phyloP scores from a whole-genome alignment of 2,113 vertebrate genomes.

The Ceyx margarethae region DNA sequence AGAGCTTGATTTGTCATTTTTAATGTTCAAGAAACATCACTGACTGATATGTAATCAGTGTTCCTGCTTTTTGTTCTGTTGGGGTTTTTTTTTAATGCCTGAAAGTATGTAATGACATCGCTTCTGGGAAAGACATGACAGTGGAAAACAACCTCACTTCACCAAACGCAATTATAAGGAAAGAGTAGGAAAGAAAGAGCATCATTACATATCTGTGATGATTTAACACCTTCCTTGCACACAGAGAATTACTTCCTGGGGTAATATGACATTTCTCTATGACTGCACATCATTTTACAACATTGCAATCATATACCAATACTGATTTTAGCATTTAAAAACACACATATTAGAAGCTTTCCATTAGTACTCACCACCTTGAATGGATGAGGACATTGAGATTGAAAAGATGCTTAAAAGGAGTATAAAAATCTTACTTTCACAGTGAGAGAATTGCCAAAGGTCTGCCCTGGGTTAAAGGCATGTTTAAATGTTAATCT shows the following conservation, averaged over 20 bases:
- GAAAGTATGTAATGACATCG: slow-evolving; percentile 15
- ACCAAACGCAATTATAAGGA: background rate
- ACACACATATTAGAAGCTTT: background rate
- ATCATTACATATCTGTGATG: background rate
- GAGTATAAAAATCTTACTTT: background rate
- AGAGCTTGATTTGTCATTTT: slow-evolving; percentile 11
- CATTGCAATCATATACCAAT: background rate
- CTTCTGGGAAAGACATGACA: background rate
- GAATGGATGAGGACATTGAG: background rate
- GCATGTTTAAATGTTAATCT: background rate
- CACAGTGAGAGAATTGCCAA: background rate
- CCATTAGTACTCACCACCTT: background rate
- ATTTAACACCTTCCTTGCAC: background rate
- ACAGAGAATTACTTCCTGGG: background rate
- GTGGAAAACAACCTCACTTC: background rate
- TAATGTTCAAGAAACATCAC: background rate
- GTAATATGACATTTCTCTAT: background rate
- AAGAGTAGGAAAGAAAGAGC: background rate
- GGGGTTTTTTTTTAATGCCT: background rate
- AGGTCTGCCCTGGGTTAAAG: background rate
- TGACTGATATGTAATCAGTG: background rate
- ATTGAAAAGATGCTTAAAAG: background rate
- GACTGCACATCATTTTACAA: background rate
- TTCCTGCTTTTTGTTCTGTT: background rate
- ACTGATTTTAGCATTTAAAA: background rate